A percentile compares a stretch with the other conserved stretches of the same genome.
Conservation (phyloP, 2,888 invertebrate species). For the Agrilus biguttatus region DNA sequence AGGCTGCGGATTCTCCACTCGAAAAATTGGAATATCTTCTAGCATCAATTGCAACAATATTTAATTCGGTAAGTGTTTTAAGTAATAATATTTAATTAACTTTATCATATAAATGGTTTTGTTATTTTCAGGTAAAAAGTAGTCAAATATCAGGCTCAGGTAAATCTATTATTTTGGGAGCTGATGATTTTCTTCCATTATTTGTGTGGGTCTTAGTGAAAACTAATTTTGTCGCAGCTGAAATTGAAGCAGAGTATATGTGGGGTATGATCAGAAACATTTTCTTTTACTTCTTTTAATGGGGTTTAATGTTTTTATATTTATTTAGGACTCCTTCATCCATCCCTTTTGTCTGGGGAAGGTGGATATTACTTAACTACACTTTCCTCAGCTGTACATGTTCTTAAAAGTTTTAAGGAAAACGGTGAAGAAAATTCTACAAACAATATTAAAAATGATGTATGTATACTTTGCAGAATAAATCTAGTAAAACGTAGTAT, state of each 20-base stretch:
- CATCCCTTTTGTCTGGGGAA: constrained; percentile 79
- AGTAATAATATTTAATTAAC: background rate
- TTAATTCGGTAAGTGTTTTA: constrained; percentile 49
- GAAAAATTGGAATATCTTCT: constrained; percentile 86
- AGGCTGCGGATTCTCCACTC: constrained; percentile 81
- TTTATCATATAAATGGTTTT: background rate
- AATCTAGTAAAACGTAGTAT: background rate
- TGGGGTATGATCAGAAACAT: constrained; percentile 41
- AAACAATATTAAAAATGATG: constrained; percentile 27
- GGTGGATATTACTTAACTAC: constrained; percentile 92
- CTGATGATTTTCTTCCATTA: constrained; percentile 82
- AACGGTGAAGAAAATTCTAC: constrained; percentile 25
- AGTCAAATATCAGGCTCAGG: constrained; percentile 37
- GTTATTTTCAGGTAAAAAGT: constrained; percentile 45
- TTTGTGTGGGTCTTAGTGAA: constrained; percentile 86
- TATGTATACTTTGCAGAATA: constrained; percentile 12
- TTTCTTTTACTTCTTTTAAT: background rate
- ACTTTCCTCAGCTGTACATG: constrained; percentile 82
- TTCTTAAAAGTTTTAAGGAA: constrained; percentile 52
- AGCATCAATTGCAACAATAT: constrained; percentile 78
- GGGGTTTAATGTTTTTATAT: background rate
- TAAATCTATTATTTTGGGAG: constrained; percentile 46
- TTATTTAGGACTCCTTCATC: constrained; percentile 56
- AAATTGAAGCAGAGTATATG: constrained; percentile 94
- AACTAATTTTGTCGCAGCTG: constrained; percentile 79